These are phyloP conservation scores for Chrysaora quinquecirrha DNA, from an alignment of 30 jellyfish, hydroid and myxozoan genomes.

Conservation along the genomic window DNA sequence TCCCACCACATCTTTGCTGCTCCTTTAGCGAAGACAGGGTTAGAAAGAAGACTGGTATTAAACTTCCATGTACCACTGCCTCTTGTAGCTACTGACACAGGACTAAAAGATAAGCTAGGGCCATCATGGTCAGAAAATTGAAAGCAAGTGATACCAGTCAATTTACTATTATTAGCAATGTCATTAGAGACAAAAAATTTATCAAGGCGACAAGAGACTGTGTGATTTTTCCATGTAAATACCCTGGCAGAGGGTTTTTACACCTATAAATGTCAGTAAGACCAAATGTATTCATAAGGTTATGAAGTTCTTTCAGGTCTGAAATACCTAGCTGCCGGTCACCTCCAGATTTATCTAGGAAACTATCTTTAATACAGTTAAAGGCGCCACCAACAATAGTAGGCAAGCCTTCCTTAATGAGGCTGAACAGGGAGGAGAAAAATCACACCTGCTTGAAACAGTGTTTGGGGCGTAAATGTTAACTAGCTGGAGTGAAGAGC, in stretches of 20 bases:
- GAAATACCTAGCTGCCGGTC: constrained; percentile 3
- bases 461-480: constrained; percentile 41
- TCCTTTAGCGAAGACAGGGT: not conserved
- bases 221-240: constrained; percentile 11
- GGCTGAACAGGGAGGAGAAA: not conserved
- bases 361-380: constrained; percentile 18
- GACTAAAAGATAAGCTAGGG: not conserved
- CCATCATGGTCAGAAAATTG: constrained; percentile 41
- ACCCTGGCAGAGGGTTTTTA: constrained; percentile 7
- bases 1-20: not conserved
- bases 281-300: not conserved
- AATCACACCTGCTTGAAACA: not conserved
- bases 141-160: constrained; percentile 1
- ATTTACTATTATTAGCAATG: not conserved
- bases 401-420: constrained; percentile 11
- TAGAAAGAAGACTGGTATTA: not conserved
- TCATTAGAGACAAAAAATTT: not conserved
- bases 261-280: constrained; percentile 19
- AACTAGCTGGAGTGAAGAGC: constrained; percentile 1
- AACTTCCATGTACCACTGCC: not conserved
- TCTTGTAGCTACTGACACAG: not conserved
- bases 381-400: constrained; percentile 37
- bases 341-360: constrained; percentile 35
- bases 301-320: not conserved
- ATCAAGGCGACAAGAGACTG: constrained; percentile 3